Base-by-base conservation (phyloP, 2,888 invertebrate species). In the Anaspis maculata region DNA sequence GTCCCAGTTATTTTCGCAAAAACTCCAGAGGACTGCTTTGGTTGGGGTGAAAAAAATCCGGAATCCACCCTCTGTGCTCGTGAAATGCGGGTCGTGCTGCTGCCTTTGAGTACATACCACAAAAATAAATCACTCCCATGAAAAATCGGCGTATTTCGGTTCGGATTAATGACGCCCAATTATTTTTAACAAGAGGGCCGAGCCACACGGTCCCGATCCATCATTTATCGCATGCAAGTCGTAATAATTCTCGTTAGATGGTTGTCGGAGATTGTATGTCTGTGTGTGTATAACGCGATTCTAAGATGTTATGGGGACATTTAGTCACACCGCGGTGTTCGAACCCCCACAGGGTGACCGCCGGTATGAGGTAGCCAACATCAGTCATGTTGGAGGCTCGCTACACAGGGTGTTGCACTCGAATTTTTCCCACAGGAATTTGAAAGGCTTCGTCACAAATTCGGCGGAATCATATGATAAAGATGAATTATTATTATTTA, bases 251-350 rank as follows among this genome's bases (percentile, higher is more conserved):
- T 31, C 27, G 37, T 33, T 40, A 42, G 42, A 41, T 42, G 25
- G 31, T 28, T 32, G 42, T 33, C 26, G 32, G 33, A 41, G 46
- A 41, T 44, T 45, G 28, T 38, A 30, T n/a, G n/a, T n/a, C n/a
- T n/a, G 24, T 29, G 30, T 29, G 27, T n/a, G 25, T 24, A 25
- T 44, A 44, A 48, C 42, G 45, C 45, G 39, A 41, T 44, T 46
- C 44, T 46, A 45, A 44, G 42, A 42, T 40, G 42, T 46, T 45
- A 37, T 46, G 41, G 37, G 41, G 42, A 48, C 44, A 42, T 48
- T 48, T 42, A 44, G 48, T 44, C 45, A 42, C 48, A 38, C 39
- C 36, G 42, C 40, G 42, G 42, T 37, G 28, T 37, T 37, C 23
- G 35, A 34, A 25, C 43, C 37, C 43, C 43, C 37, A 30, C 30